Conservation (phyloP, 35 echinoderm and acorn worm species). For the Strongylocentrotus purpuratus region DNA sequence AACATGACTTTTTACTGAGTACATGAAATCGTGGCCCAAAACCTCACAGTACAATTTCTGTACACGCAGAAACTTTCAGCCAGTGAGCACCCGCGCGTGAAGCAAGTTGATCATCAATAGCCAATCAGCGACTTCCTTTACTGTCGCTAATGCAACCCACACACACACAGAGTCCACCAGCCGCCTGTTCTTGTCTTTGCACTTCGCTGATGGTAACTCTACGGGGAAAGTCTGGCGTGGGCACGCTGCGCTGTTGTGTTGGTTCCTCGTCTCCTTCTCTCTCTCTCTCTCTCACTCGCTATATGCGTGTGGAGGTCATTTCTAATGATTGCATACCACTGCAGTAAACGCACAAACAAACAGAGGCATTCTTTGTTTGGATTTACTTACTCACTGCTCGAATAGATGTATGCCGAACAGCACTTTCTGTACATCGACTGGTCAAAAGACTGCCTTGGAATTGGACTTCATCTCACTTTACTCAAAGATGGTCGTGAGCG, state of each 20-base stretch:
- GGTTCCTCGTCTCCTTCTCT: not conserved
- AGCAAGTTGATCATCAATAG: constrained; percentile 4
- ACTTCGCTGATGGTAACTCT: not conserved
- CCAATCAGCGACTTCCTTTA: not conserved
- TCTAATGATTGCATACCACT: not conserved
- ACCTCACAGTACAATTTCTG: not conserved
- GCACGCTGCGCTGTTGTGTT: not conserved
- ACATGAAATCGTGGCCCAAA: too few species aligned
- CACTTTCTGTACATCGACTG: not conserved
- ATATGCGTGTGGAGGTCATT: not conserved
- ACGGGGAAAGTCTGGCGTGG: constrained; percentile 4
- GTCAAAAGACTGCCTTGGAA: not conserved
- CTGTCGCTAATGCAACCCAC: not conserved
- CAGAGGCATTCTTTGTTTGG: constrained; percentile 8
- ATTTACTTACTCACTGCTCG: not conserved
- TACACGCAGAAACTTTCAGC: not conserved
- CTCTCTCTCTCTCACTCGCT: not conserved
- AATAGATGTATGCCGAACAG: not conserved
- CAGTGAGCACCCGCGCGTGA: not conserved
- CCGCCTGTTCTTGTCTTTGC: not conserved
- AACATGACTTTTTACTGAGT: too few species aligned
- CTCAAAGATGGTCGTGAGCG: not conserved
- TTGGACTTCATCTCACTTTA: not conserved
- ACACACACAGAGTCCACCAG: not conserved
- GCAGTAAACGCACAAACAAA: constrained; percentile 3